Evolutionary conservation across 2,888 invertebrate species (phyloP), one percentile per base, ranked within the genome.

Genomic region (Trichacis sp.): DNA sequence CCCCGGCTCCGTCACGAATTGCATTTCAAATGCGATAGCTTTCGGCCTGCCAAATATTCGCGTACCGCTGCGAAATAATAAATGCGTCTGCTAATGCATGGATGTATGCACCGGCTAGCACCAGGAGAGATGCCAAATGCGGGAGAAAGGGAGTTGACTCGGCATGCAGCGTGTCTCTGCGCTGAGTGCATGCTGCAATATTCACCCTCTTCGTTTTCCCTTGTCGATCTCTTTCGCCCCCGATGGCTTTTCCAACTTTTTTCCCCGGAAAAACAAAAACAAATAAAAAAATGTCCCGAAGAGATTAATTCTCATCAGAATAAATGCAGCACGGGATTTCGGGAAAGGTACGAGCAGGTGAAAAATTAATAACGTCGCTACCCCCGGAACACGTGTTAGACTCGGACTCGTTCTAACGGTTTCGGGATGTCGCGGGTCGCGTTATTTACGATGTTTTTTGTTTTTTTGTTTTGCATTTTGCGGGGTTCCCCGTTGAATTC

Each of bases 141-240:
- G 59, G 56, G 67, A 64, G 67, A 5, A 8, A 8, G 24, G 8
- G 60, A 61, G 61, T 64, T 46, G 64, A 9, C 56, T 65, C 57
- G 65, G 71, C 68, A 73, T 73, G 75, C 70, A 69, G 71, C 72
- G 72, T 76, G 76, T 77, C 75, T 76, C 71, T 69, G 63, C 73
- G 73, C 70, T 79, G 80, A 81, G 80, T 81, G 80, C 79, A 77
- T 75, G 70, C 74, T 82, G 77, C 79, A 81, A 81, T 81, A 82
- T 82, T 81, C 76, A 82, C 74, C 72, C 74, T 40, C 66, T 48
- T 53, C 71, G 61, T 70, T 62, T 5, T n/a, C 68, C 52, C 69
- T 63, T 54, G 65, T 68, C 56, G 55, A 66, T 68, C 54, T 64
- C 42, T 33, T 45, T 42, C 45, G 67, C 55, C 12, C 20, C 43